Evolutionary conservation across 1,140 invertebrate species (phyloP).

Genomic region (Myzus persicae): DNA sequence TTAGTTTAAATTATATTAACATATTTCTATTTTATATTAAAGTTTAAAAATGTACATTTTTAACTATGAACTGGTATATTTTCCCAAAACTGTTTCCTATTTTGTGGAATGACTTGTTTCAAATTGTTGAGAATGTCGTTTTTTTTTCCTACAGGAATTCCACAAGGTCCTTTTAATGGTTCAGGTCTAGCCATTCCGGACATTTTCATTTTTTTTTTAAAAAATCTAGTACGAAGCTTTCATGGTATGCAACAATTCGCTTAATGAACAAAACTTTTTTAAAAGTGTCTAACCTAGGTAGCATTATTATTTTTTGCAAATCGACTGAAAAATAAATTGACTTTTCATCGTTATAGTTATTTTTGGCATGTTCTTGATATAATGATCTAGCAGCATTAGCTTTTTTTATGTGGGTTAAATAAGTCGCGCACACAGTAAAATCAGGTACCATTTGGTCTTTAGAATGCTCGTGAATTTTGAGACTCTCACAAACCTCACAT

Average conservation of each 20-base stretch:
- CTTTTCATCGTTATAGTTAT: neutral
- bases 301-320: conserved; percentile 60
- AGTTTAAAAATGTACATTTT: no score
- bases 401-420: neutral
- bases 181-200: no score
- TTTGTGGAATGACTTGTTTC: neutral
- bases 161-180: no score
- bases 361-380: neutral
- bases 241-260: conserved; percentile 10
- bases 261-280: conserved; percentile 60
- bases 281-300: conserved; percentile 59
- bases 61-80: no score
- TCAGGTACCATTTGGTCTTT: neutral
- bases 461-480: neutral
- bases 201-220: no score
- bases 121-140: neutral
- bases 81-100: neutral
- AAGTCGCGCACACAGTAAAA: neutral
- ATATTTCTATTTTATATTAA: no score
- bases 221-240: neutral
- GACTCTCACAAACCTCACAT: neutral
- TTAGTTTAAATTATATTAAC: no score
- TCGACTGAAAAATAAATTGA: neutral
- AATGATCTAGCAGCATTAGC: neutral
- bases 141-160: no score